These are phyloP conservation scores for Isichthys henryi DNA, from an alignment of 2,113 vertebrate species.

Conservation along the genomic window DNA sequence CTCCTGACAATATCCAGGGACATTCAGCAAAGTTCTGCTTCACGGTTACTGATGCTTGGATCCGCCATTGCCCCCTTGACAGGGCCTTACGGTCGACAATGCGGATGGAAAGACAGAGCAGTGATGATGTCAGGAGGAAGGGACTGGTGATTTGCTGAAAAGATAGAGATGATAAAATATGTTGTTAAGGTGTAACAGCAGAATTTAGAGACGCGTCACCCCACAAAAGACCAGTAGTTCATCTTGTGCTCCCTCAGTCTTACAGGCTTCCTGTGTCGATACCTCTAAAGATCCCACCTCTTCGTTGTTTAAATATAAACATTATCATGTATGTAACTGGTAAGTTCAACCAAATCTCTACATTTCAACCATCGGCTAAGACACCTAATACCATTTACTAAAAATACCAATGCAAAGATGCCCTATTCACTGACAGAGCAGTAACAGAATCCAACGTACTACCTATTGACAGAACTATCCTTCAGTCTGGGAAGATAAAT, in stretches of 20 bases:
- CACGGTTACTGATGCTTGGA: not conserved
- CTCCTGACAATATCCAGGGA: not conserved
- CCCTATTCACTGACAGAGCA: not conserved
- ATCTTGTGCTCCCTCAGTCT: not conserved
- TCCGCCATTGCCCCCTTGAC: not conserved
- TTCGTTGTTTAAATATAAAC: not conserved
- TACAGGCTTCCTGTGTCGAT: not conserved
- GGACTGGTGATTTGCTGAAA: not conserved
- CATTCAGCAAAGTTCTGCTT: not conserved
- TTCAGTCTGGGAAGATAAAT: not conserved
- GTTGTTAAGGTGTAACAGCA: not conserved
- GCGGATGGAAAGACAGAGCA: not conserved
- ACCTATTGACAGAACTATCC: not conserved
- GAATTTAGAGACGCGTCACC: not conserved
- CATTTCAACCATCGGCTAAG: not conserved
- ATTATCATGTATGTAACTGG: not conserved
- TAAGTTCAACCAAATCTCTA: not conserved
- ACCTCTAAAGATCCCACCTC: not conserved
- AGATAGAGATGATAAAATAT: not conserved
- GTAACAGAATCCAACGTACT: not conserved
- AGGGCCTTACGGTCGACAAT: conserved; percentile 1
- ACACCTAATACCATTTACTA: not conserved
- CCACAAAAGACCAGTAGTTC: not conserved
- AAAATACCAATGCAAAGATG: not conserved
- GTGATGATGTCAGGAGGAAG: not conserved